Evolutionary conservation across 2,113 vertebrate species (phyloP), one percentile per base, ranked within the genome.

Genomic region (Mellivora capensis): DNA sequence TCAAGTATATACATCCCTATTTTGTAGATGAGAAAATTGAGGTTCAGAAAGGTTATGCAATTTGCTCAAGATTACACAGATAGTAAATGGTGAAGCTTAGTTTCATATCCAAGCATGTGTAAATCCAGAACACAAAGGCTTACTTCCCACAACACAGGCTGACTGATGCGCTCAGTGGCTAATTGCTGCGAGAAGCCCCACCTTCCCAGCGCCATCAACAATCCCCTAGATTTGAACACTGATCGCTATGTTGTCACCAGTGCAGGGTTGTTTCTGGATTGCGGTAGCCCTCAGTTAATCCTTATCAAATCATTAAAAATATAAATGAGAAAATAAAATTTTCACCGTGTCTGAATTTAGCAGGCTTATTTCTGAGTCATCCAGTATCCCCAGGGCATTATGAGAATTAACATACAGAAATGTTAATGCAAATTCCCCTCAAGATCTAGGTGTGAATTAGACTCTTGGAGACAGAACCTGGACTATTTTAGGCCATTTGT

Each of bases 401-500:
- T 82, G 86, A 79, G 54, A 69, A 18, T 62, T 91, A 88, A 83
- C 47, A 79, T 80, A 31, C 62, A 69, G 25, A 92, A 34, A 93
- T 64, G 71, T 31, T 44, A 71, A 81, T 93, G 95, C 84, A 81
- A 54, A 79, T 95, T 77, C 76, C 77, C 42, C 57, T 93, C 8
- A 44, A 59, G 76, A 54, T 31, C 74, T 72, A 83, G 57, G 71
- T 90, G 87, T 76, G 81, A 95, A 93, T 90, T 81, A 87, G 37
- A 85, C 49, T 77, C 69, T 81, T 39, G 29, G 94, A 93, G 37
- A 91, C 49, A 94, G 91, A 96, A 44, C 34, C 39, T 69, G 79
- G 44, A 31, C 61, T 98, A 95, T 96, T 94, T 92, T 17, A 64
- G 59, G 84, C 21, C 79, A 31, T 67, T 57, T 25, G 31, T 62